These are phyloP conservation scores for Sternotherus odoratus DNA, from an alignment of 2,797 vertebrate species.

Conservation along the genomic window DNA sequence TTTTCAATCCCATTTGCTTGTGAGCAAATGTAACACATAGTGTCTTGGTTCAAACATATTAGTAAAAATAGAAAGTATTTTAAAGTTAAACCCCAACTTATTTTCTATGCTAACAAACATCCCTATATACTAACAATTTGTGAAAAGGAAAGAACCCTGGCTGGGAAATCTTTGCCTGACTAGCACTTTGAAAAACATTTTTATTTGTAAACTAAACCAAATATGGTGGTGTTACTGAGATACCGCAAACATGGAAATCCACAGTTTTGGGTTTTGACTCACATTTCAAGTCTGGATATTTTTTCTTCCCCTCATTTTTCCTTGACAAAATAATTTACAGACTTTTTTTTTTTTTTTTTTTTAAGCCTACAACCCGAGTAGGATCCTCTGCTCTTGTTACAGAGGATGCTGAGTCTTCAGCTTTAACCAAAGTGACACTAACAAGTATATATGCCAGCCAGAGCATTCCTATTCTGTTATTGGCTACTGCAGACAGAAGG, in stretches of 20 bases:
- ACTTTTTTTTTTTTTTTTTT: too few relatives aligned
- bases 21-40: too few relatives aligned
- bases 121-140: background rate
- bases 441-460: background rate
- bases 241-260: background rate
- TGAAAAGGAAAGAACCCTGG: background rate
- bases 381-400: background rate
- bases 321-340: background rate
- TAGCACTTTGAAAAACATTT: background rate
- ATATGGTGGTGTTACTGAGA: background rate
- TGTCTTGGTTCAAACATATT: too few relatives aligned
- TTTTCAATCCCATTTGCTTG: too few relatives aligned
- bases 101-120: too few relatives aligned
- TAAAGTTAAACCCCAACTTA: too few relatives aligned
- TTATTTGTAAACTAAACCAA: background rate
- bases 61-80: too few relatives aligned
- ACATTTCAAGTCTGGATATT: background rate
- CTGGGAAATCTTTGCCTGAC: background rate
- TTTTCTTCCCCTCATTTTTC: background rate
- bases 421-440: background rate
- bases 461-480: constrained; percentile 33
- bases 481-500: constrained; percentile 55
- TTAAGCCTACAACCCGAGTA: background rate
- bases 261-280: background rate
- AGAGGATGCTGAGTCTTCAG: background rate